Evolutionary conservation across 1,140 invertebrate species (phyloP).

Genomic region (Tetraneura akinire): DNA sequence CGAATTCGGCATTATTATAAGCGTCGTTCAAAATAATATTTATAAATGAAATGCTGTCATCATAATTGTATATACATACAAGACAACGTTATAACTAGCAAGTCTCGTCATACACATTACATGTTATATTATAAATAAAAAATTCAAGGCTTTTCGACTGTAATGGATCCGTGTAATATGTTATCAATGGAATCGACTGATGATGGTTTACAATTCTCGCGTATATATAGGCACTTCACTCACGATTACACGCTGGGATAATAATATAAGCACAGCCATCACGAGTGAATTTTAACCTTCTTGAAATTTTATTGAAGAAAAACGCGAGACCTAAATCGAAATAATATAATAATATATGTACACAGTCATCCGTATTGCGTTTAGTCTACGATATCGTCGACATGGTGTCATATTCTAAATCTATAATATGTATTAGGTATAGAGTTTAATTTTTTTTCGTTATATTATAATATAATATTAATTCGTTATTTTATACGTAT

Average conservation of each 20-base stretch:
- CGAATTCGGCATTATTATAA: background rate
- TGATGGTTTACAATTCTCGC: background rate
- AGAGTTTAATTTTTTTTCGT: too few relatives aligned
- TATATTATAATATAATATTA: background rate
- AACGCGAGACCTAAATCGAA: background rate
- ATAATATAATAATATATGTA: background rate
- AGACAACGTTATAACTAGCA: background rate
- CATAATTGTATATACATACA: too few relatives aligned
- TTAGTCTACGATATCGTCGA: background rate
- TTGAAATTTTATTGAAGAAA: background rate
- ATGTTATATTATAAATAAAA: background rate
- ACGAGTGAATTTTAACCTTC: conserved; percentile 10
- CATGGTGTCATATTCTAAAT: too few relatives aligned
- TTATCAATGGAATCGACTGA: conserved; percentile 15
- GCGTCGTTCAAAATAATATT: background rate
- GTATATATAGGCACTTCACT: background rate
- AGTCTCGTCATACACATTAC: background rate
- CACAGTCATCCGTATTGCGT: background rate
- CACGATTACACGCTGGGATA: conserved; percentile 22
- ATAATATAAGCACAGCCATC: background rate
- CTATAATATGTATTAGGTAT: too few relatives aligned
- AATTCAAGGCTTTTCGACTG: conserved; percentile 11
- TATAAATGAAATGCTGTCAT: conserved; percentile 19
- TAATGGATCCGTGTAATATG: conserved; percentile 39
- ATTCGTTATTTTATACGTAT: background rate